Percentiles rank a stretch among this genome's conserved stretches.
phyloP scores from a whole-genome alignment of 2,797 vertebrate species.

The Chaunax sp. region DNA sequence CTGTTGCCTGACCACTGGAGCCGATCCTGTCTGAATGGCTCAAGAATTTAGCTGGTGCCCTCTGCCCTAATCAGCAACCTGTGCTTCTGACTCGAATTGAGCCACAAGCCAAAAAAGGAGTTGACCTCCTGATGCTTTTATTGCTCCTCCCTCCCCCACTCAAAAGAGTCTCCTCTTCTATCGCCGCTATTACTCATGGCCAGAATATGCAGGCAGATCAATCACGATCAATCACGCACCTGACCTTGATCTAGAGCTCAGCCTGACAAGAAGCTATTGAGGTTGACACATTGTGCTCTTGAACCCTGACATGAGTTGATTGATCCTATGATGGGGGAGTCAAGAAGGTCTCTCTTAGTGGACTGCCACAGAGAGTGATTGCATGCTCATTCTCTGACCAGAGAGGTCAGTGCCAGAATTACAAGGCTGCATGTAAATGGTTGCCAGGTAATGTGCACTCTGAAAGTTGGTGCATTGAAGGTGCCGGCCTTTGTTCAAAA shows the following conservation, averaged over 20 bases:
- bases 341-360: slow-evolving; percentile 60
- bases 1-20: slow-evolving; percentile 72
- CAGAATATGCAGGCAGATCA: slow-evolving; percentile 77
- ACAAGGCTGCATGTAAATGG: slow-evolving; percentile 57
- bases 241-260: slow-evolving; percentile 74
- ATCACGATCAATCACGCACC: slow-evolving; percentile 74
- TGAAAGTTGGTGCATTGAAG: slow-evolving; percentile 44
- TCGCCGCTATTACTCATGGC: slow-evolving; percentile 76
- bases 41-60: slow-evolving; percentile 66
- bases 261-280: slow-evolving; percentile 71
- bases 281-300: slow-evolving; percentile 72
- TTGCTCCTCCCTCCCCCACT: slow-evolving; percentile 44
- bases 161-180: slow-evolving; percentile 56
- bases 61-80: slow-evolving; percentile 75
- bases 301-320: slow-evolving; percentile 68
- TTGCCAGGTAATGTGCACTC: slow-evolving; percentile 72
- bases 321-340: slow-evolving; percentile 72
- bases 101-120: slow-evolving; percentile 75
- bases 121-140: slow-evolving; percentile 62
- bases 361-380: slow-evolving; percentile 70
- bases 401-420: slow-evolving; percentile 62
- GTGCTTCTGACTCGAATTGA: slow-evolving; percentile 63
- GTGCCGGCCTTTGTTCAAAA: slow-evolving; percentile 61
- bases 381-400: slow-evolving; percentile 64
- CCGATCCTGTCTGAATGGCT: slow-evolving; percentile 72